Conservation (phyloP, 2,797 vertebrate species). For the Chromobotia macracanthus region DNA sequence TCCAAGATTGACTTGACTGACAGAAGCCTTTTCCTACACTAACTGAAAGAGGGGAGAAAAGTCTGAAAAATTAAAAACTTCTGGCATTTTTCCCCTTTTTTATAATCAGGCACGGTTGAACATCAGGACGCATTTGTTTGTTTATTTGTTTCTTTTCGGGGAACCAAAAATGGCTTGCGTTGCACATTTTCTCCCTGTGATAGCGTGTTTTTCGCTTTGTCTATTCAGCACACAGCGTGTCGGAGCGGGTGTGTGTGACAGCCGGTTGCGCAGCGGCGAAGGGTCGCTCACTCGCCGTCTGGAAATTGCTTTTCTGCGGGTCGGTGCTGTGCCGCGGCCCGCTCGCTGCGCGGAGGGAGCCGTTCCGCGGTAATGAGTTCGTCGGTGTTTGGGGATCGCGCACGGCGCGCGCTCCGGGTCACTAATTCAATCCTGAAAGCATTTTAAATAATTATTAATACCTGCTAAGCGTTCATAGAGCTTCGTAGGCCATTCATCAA, state of each 20-base stretch:
- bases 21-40: conserved; percentile 55
- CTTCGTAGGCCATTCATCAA: conserved; percentile 78
- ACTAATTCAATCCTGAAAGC: conserved; percentile 79
- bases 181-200: conserved; percentile 78
- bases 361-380: conserved; percentile 47
- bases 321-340: conserved; percentile 50
- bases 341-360: conserved; percentile 44
- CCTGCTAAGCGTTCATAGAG: conserved; percentile 75
- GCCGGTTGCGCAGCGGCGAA: conserved; percentile 65
- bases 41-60: conserved; percentile 39
- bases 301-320: conserved; percentile 74
- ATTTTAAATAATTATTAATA: conserved; percentile 79
- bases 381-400: conserved; percentile 55
- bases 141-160: conserved; percentile 75
- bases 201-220: conserved; percentile 80
- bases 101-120: conserved; percentile 49
- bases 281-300: conserved; percentile 65
- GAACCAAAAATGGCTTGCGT: conserved; percentile 71
- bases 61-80: conserved; percentile 29
- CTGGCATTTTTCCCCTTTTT: not conserved
- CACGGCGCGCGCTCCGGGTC: conserved; percentile 68
- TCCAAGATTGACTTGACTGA: conserved; percentile 50
- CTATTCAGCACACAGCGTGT: conserved; percentile 79
- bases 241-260: conserved; percentile 66
- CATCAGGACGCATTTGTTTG: conserved; percentile 53